These are phyloP conservation scores for Arrhamphus sclerolepis DNA, from an alignment of 2,797 vertebrate genomes.

Conservation along the genomic window DNA sequence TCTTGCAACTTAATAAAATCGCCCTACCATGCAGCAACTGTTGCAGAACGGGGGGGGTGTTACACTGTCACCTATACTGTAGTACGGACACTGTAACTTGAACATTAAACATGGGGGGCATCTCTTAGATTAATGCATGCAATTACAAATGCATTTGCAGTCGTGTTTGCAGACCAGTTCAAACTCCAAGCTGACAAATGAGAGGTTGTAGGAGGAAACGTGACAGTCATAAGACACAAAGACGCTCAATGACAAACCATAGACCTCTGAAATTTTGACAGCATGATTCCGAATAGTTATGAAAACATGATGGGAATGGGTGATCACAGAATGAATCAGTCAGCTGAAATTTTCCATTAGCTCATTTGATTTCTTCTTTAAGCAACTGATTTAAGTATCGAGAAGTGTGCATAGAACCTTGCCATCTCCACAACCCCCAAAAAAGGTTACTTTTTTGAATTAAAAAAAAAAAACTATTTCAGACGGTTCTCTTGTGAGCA, in stretches of 20 bases:
- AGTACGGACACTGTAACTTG: too few species aligned
- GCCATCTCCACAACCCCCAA: background rate
- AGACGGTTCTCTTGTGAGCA: conserved; percentile 15
- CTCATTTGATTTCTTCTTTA: background rate
- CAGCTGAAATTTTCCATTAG: background rate
- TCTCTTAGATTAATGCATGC: conserved; percentile 10
- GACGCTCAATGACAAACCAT: conserved; percentile 8
- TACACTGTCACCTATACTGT: too few species aligned
- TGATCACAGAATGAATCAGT: background rate
- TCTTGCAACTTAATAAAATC: background rate
- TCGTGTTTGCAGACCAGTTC: conserved; percentile 6
- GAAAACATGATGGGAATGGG: background rate
- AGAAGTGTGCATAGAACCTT: too few species aligned
- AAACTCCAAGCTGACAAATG: conserved; percentile 24
- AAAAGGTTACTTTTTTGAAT: conserved; percentile 11
- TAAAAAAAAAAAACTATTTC: conserved; percentile 13
- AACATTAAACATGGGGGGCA: background rate
- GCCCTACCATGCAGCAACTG: background rate
- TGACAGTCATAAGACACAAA: conserved; percentile 16
- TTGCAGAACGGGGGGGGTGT: too few species aligned
- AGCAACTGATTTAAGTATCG: background rate
- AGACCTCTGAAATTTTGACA: background rate
- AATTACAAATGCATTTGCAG: conserved; percentile 11
- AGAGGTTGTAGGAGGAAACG: conserved; percentile 6
- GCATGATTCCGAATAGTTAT: background rate